phyloP scores from a whole-genome alignment of 1,140 invertebrate species.

The Zaprionus inermis region DNA sequence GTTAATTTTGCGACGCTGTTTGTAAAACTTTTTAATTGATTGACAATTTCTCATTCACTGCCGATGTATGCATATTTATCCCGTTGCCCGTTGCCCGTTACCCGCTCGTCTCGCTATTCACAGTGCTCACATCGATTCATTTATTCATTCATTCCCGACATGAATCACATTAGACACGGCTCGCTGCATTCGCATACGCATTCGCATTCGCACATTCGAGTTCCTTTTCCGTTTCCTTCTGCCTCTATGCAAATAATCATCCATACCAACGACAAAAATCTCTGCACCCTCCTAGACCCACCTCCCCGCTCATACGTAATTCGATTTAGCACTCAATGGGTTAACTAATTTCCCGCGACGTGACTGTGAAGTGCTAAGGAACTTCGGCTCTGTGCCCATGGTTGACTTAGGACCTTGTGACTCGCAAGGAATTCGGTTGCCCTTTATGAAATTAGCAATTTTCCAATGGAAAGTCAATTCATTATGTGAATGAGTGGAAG shows the following conservation, averaged over 20 bases:
- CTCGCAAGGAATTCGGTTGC: not conserved
- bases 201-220: not conserved
- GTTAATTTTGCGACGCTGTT: constrained; percentile 67
- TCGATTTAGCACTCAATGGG: constrained; percentile 30
- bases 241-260: constrained; percentile 1
- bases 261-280: not conserved
- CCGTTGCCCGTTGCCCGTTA: not conserved
- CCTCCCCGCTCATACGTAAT: not conserved
- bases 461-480: not conserved
- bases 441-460: not conserved
- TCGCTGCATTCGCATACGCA: constrained; percentile 11
- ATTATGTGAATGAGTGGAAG: too few species aligned
- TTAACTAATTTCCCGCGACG: constrained; percentile 14
- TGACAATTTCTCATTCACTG: constrained; percentile 55
- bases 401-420: not conserved
- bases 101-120: too few species aligned
- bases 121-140: too few species aligned
- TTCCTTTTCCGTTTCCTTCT: not conserved
- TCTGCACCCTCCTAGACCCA: too few species aligned
- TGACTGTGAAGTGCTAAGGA: constrained; percentile 9
- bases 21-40: constrained; percentile 79
- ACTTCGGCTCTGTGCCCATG: not conserved
- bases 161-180: constrained; percentile 30
- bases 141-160: constrained; percentile 25
- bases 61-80: not conserved